Evolutionary conservation across 1,140 invertebrate genomes (phyloP), one percentile per base, ranked within the genome.

Genomic region (Bombus fervidus): DNA sequence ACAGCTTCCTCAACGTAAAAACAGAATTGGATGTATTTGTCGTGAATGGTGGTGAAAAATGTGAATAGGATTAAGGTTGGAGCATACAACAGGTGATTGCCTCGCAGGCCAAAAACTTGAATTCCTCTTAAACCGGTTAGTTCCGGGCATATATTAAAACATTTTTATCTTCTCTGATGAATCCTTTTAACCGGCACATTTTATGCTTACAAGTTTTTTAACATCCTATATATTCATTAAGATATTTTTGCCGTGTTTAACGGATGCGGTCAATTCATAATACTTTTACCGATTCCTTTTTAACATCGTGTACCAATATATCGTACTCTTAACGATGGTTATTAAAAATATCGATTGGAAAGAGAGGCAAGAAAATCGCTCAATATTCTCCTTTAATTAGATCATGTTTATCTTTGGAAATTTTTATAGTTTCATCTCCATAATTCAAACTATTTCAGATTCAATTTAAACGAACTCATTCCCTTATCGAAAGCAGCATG

Each of bases 121-220:
- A 72, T 59, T n/a, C 39, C 79, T 41, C 1, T n/a, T n/a, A 39
- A 81, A 81, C 79, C 79, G 79, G 79, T 81, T 81, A n/a, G 47
- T 81, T 73, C 79, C 79, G 66, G 68, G 25, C 47, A 41, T 41
- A 25, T 22, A 71, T 81, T 81, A 39, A 37, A 71, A 72, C 53
- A 72, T 59, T 81, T 72, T 71, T 81, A n/a, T 72, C 8, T n/a
- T 15, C 37, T 25, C 28, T 22, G 37, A 41, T 59, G 37, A 81
- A 59, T 71, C 53, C 68, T 31, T 73, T 72, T 53, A 73, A 73
- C 34, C 28, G 57, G 15, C 9, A 31, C 57, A n/a, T 39, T 41
- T 78, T 64, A 64, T 78, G 37, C 59, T 41, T 59, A 12, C 57
- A 62, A 41, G 43, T 41, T 78, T 64, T 39, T 41, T 13, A 64